Percentiles rank a stretch among this genome's conserved stretches.
phyloP scores from a whole-genome alignment of 2,113 vertebrate genomes.

The Hemiscyllium ocellatum region DNA sequence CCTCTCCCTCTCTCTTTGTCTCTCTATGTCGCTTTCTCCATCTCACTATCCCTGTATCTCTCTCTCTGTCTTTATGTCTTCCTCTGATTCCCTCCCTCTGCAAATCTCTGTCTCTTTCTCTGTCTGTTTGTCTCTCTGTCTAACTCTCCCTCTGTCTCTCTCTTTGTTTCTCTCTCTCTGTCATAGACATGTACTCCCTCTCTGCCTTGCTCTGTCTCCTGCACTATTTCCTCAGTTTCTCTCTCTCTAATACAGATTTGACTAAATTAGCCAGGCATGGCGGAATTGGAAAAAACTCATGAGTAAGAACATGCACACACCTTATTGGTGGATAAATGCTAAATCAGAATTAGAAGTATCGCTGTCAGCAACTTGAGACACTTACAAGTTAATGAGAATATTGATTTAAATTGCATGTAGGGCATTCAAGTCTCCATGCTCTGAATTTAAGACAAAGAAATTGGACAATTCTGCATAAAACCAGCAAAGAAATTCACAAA shows the following conservation, averaged over 20 bases:
- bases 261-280: not conserved
- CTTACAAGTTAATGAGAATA: not conserved
- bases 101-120: too few species aligned
- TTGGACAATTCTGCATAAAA: not conserved
- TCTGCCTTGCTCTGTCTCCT: not conserved
- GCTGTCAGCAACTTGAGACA: not conserved
- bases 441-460: not conserved
- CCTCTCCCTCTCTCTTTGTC: not conserved
- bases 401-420: not conserved
- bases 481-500: not conserved
- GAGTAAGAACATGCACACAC: not conserved
- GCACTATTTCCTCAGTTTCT: not conserved
- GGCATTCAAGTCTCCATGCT: not conserved
- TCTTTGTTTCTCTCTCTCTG: not conserved
- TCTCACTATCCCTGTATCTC: too few species aligned
- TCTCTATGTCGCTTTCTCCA: too few species aligned
- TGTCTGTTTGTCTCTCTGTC: not conserved
- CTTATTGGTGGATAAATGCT: not conserved
- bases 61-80: not conserved
- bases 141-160: too few species aligned
- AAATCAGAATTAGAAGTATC: not conserved
- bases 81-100: too few species aligned
- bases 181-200: not conserved
- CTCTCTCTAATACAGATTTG: not conserved
- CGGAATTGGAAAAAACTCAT: not conserved